These are phyloP conservation scores for Hyposmocoma kahamanoa DNA, from an alignment of 1,140 invertebrate species.

Conservation along the genomic window DNA sequence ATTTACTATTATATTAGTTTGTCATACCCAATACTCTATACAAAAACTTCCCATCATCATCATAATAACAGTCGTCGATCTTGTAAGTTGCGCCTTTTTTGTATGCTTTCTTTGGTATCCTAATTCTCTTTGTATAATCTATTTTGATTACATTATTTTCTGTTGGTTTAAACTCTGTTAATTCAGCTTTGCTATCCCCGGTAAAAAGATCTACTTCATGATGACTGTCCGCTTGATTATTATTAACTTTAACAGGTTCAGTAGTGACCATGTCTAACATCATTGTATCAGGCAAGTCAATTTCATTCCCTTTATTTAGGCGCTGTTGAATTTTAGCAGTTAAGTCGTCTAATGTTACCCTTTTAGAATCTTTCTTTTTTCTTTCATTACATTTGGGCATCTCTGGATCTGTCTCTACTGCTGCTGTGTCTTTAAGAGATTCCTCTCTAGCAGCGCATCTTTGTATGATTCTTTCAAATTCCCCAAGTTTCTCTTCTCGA, in stretches of 20 bases:
- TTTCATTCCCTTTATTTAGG: constrained; percentile 48
- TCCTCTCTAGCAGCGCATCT: constrained; percentile 38
- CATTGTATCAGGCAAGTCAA: constrained; percentile 43
- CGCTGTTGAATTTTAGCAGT: constrained; percentile 43
- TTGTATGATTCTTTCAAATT: constrained; percentile 58
- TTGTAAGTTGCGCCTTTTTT: constrained; percentile 79
- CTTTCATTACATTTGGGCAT: constrained; percentile 18
- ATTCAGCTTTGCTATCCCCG: constrained; percentile 28
- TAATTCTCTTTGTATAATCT: constrained; percentile 76
- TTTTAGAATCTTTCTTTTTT: constrained; percentile 28
- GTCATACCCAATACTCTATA: constrained; percentile 82
- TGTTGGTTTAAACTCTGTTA: constrained; percentile 35
- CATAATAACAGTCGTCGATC: constrained; percentile 84
- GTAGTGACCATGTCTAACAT: constrained; percentile 39
- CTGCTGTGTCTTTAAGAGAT: constrained; percentile 25
- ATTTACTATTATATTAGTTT: constrained; percentile 13
- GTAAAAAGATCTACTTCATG: constrained; percentile 41
- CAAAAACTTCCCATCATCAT: constrained; percentile 83
- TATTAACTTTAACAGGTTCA: background rate
- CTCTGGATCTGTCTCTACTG: constrained; percentile 20
- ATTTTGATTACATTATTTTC: constrained; percentile 24
- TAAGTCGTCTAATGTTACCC: constrained; percentile 49
- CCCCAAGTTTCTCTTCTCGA: constrained; percentile 46
- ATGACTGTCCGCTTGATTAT: too few relatives aligned
- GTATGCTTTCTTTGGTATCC: constrained; percentile 77